Evolutionary conservation across 2,888 invertebrate species (phyloP).

Genomic region (Tyria jacobaeae): DNA sequence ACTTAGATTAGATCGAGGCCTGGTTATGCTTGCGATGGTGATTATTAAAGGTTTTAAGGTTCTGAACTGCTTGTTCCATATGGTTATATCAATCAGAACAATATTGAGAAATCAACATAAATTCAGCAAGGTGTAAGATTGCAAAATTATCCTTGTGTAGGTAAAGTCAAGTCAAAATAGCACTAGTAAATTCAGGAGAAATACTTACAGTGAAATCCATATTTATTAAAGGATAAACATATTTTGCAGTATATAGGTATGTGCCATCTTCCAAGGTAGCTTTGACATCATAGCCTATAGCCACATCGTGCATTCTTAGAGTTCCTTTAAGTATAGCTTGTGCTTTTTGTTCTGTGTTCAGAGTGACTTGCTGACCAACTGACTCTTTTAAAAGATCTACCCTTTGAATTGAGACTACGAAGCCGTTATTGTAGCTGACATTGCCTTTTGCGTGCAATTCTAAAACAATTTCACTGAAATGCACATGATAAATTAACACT

Average conservation of each 20-base stretch:
- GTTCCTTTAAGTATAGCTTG: slow-evolving; percentile 56
- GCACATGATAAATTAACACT: not conserved
- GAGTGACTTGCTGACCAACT: slow-evolving; percentile 54
- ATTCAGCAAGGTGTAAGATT: too few relatives aligned
- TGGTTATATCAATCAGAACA: too few relatives aligned
- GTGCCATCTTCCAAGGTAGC: slow-evolving; percentile 47
- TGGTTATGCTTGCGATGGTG: too few relatives aligned
- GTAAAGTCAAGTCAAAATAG: too few relatives aligned
- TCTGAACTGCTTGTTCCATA: too few relatives aligned
- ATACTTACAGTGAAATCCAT: slow-evolving; percentile 64
- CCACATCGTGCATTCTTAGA: slow-evolving; percentile 61
- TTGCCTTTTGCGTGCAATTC: slow-evolving; percentile 49
- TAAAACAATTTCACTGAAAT: slow-evolving; percentile 62
- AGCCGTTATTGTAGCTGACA: slow-evolving; percentile 65
- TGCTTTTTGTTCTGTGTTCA: slow-evolving; percentile 44
- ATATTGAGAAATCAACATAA: too few relatives aligned
- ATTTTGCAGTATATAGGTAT: slow-evolving; percentile 55
- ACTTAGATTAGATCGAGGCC: too few relatives aligned
- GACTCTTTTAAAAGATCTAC: slow-evolving; percentile 57
- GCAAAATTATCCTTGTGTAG: too few relatives aligned
- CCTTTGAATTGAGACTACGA: slow-evolving; percentile 62
- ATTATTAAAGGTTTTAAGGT: too few relatives aligned
- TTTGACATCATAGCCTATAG: slow-evolving; percentile 66
- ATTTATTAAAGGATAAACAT: slow-evolving; percentile 54
- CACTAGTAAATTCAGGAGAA: not conserved